phyloP scores from a whole-genome alignment of 2,113 vertebrate species.

The Triplophysa rosa region DNA sequence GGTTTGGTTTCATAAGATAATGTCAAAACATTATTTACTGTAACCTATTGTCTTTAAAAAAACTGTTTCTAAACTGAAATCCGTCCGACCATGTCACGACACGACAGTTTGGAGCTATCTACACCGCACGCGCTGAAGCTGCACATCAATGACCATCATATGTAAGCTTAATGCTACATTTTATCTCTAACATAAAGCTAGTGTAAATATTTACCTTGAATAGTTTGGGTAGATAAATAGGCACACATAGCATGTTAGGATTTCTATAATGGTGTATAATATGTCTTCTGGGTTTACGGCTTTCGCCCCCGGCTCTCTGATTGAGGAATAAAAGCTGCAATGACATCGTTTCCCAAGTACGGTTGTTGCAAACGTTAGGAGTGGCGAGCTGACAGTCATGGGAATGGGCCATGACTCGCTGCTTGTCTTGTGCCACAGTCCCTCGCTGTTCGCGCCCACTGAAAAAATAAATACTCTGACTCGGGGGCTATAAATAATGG shows the following conservation, averaged over 20 bases:
- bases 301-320: constrained; percentile 38
- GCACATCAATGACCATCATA: neutral
- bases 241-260: too few species aligned
- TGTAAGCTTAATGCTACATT: neutral
- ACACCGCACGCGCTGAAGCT: neutral
- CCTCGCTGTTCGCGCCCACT: constrained; percentile 69
- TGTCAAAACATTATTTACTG: neutral
- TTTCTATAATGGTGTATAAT: too few species aligned
- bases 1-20: neutral
- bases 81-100: too few species aligned
- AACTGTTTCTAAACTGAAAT: too few species aligned
- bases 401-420: constrained; percentile 71
- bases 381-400: constrained; percentile 66
- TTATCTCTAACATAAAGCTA: too few species aligned
- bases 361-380: constrained; percentile 24
- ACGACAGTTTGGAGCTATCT: neutral
- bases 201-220: too few species aligned
- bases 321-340: constrained; percentile 26
- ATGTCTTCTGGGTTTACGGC: constrained; percentile 20
- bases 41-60: too few species aligned
- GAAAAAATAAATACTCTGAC: constrained; percentile 74
- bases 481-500: constrained; percentile 78
- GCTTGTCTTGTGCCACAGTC: constrained; percentile 78
- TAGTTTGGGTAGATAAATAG: too few species aligned
- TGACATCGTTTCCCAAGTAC: neutral